Evolutionary conservation across 2,888 invertebrate species (phyloP).

Genomic region (Chrysopilus asiliformis): DNA sequence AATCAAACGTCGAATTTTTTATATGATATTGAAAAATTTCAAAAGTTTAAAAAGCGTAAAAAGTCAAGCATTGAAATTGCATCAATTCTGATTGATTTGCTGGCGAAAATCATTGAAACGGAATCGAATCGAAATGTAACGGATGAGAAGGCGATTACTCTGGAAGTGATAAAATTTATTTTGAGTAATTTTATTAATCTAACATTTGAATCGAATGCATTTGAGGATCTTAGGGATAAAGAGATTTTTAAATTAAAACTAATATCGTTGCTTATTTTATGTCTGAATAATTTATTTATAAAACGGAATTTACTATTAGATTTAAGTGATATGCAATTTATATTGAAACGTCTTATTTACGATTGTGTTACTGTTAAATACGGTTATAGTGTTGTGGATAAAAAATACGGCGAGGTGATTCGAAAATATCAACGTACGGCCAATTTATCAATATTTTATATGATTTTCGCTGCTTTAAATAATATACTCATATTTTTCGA

Average conservation of each 20-base stretch:
- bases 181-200: too few species aligned
- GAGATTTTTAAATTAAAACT: conserved; percentile 5
- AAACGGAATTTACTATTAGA: conserved; percentile 1
- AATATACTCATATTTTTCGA: too few species aligned
- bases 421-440: conserved; percentile 7
- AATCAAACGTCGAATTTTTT: background rate
- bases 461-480: conserved; percentile 28
- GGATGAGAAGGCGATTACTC: background rate
- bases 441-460: conserved; percentile 21
- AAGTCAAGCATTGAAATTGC: conserved; percentile 31
- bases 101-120: conserved; percentile 17
- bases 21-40: conserved; percentile 10
- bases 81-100: conserved; percentile 25
- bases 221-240: too few species aligned
- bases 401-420: conserved; percentile 10
- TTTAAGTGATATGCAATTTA: background rate
- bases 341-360: too few species aligned
- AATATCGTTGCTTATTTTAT: background rate
- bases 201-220: too few species aligned
- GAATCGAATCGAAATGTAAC: background rate
- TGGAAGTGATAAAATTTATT: too few species aligned
- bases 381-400: too few species aligned
- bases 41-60: conserved; percentile 17
- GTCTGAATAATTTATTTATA: conserved; percentile 4
- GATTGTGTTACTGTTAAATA: too few species aligned